Base-by-base conservation (phyloP, 2,888 invertebrate genomes). In the Seira musarum region DNA sequence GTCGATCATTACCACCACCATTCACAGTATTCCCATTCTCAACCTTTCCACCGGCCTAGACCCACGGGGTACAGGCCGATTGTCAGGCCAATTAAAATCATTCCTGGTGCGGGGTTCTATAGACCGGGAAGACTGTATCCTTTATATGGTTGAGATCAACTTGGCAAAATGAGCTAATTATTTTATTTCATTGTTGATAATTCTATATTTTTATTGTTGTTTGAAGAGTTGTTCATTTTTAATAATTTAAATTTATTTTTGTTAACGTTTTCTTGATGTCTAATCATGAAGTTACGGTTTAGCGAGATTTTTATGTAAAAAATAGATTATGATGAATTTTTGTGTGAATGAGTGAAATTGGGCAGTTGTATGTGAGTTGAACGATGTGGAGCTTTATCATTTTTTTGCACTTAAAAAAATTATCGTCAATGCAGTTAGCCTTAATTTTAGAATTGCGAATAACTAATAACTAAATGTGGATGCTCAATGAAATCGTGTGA, bases 111-210 rank as follows among this genome's bases (percentile, higher is more conserved):
- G 17, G 63, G 40, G 0, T 64, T 46, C n/a, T 30, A 69, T 46
- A 63, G 80, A 75, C 80, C 80, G 30, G 74, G 70, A 2, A 69
- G 80, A 80, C 60, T 69, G 24, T 80, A 75, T 24, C 80, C 80
- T 13, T 15, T 75, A 22, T 70, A 69, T 70, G 61, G 30, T 5
- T 30, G 8, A 21, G 2, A 17, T 61, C 19, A 19, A 21, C 19
- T 5, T 13, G 13, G 13, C 21, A 61, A 61, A 61, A 61, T 30
- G 30, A 30, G 30, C 19, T 61, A 17, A 53, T 53, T 3, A 53
- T 53, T 53, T 53, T 17, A 53, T 17, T 53, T 53, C 19, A 17
- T 53, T 15, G 53, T 17, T 17, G 53, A 6, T 53, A 17, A 53
- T 53, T 46, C 2, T 53, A 53, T 30, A 30, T 30, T 30, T 30